phyloP scores from a whole-genome alignment of 2,888 invertebrate species.

The Holacanthella duospinosa region DNA sequence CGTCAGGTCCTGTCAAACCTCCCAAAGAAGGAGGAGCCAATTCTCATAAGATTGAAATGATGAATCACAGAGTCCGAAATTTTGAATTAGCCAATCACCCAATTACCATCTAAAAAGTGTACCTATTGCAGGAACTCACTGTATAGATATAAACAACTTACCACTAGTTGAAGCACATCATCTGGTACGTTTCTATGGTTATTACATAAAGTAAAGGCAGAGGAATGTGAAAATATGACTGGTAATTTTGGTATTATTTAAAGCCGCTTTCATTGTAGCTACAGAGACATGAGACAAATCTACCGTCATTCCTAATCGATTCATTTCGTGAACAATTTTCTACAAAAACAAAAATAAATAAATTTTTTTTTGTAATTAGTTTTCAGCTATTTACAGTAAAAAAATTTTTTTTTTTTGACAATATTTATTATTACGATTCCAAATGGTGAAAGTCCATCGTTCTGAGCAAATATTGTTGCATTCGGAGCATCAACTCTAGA shows the following conservation, averaged over 20 bases:
- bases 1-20: too few species aligned
- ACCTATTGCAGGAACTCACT: too few species aligned
- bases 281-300: constrained; percentile 55
- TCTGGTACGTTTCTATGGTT: constrained; percentile 52
- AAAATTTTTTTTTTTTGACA: too few species aligned
- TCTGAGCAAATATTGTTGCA: constrained; percentile 17
- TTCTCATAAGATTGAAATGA: too few species aligned
- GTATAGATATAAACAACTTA: constrained; percentile 41
- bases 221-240: constrained; percentile 47
- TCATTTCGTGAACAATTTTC: constrained; percentile 48
- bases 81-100: too few species aligned
- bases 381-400: too few species aligned
- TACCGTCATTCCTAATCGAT: constrained; percentile 58
- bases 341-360: constrained; percentile 2
- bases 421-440: constrained; percentile 25
- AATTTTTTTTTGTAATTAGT: background rate
- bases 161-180: constrained; percentile 50
- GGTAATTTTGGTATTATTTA: constrained; percentile 50
- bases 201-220: constrained; percentile 51
- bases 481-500: constrained; percentile 23
- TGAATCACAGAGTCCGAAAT: too few species aligned
- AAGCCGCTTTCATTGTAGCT: constrained; percentile 51
- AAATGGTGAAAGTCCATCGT: constrained; percentile 26
- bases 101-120: too few species aligned
- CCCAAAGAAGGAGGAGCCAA: too few species aligned